Evolutionary conservation across 2,888 invertebrate genomes (phyloP).

Genomic region (Agrochola circellaris): DNA sequence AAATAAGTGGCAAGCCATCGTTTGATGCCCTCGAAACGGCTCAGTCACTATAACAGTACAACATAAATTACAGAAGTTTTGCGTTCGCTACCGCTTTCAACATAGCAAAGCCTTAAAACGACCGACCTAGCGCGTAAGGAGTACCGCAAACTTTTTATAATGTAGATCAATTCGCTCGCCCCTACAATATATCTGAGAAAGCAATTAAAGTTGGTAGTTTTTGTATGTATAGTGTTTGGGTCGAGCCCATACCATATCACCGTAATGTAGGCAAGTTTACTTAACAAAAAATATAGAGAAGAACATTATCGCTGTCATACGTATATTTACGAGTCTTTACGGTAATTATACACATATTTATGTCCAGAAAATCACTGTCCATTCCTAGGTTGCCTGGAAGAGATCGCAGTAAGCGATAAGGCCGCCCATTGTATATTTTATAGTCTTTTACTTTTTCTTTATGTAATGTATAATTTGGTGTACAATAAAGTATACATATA

Average conservation of each 20-base stretch:
- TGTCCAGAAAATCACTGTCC: too few relatives aligned
- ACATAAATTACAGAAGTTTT: not conserved
- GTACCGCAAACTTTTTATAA: conserved; percentile 60
- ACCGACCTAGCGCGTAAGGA: conserved; percentile 44
- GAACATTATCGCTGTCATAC: not conserved
- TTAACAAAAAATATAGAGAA: conserved; percentile 17
- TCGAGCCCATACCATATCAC: conserved; percentile 11
- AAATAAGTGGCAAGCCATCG: not conserved
- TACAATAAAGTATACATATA: too few relatives aligned
- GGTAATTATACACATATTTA: not conserved
- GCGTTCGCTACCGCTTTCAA: conserved; percentile 5
- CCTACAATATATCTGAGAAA: conserved; percentile 61
- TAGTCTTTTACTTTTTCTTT: too few relatives aligned
- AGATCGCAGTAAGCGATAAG: too few relatives aligned
- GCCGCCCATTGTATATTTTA: too few relatives aligned
- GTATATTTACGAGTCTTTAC: not conserved
- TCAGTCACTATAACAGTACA: not conserved
- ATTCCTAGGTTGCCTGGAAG: too few relatives aligned
- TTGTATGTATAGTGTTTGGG: conserved; percentile 34
- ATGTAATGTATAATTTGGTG: too few relatives aligned
- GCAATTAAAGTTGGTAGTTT: conserved; percentile 60
- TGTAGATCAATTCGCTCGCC: conserved; percentile 60
- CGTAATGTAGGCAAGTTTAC: conserved; percentile 8
- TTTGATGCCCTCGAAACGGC: not conserved
- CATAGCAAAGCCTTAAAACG: conserved; percentile 26